These are phyloP conservation scores for Rhea americana DNA, from an alignment of 2,113 vertebrate species.

Conservation along the genomic window DNA sequence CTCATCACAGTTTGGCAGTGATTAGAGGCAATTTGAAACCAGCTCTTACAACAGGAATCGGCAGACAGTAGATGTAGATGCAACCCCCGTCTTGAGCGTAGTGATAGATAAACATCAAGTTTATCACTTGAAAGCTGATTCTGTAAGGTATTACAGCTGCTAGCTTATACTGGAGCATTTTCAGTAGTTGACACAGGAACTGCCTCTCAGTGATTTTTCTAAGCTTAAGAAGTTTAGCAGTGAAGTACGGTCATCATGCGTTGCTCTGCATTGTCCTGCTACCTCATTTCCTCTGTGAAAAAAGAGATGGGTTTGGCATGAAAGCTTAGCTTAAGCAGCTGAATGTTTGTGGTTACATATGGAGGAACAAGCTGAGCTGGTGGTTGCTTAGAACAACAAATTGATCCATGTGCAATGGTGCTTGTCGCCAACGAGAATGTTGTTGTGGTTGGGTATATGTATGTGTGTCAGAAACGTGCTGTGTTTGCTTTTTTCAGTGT, in stretches of 20 bases:
- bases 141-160: background rate
- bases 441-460: background rate
- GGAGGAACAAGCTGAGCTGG: conserved; percentile 42
- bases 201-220: background rate
- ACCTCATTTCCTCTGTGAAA: background rate
- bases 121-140: background rate
- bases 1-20: conserved; percentile 36
- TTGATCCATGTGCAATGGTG: background rate
- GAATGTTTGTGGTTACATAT: conserved; percentile 22
- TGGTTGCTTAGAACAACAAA: conserved; percentile 41
- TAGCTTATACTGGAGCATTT: background rate
- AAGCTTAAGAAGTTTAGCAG: background rate
- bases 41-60: conserved; percentile 50
- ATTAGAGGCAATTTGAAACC: conserved; percentile 40
- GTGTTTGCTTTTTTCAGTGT: background rate
- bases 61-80: conserved; percentile 28
- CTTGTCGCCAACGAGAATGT: background rate
- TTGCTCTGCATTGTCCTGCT: conserved; percentile 9
- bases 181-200: background rate
- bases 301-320: background rate
- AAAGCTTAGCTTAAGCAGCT: conserved; percentile 4
- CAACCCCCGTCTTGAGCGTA: background rate
- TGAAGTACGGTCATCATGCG: background rate
- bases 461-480: background rate
- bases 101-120: background rate